Base-by-base conservation (phyloP, 2,797 vertebrate genomes). In the Lepilemur ruficaudatus region DNA sequence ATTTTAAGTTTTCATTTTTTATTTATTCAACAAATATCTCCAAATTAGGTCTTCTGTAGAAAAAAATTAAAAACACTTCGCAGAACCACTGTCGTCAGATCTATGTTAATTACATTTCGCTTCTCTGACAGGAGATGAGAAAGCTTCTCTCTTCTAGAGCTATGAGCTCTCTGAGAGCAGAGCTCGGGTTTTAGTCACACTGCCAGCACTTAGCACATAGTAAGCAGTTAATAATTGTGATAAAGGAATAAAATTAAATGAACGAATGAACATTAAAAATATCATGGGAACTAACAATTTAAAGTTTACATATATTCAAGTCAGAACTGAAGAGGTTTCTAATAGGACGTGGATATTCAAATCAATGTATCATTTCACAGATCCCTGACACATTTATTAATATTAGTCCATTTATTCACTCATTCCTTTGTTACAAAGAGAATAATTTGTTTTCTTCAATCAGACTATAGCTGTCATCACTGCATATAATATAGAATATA, bases 271-370 rank as follows among this genome's bases (percentile, higher is more conserved):
- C 17, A 55, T 87, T 90, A 65, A 85, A 96, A 4, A 76, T 72
- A 80, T 55, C 30, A 20, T 5, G 1, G 86, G 48, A 95, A 70
- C 4, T 55, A 61, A 70, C 35, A 89, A 63, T 52, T 32, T 67
- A 76, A 83, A 13, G 23, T 38, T 93, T 69, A n/a, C 38, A 81
- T 10, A 43, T 61, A 70, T 35, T 84, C 28, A 32, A 94, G 23
- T 57, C 41, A 86, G 57, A 94, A 93, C 75, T 94, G 7, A 70
- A 83, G 67, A 87, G 8, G 3, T 63, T 93, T 97, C 78, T 91
- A 18, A 50, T 73, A 92, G 38, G 25, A 82, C 43, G 7, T 50
- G 32, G 9, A 28, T 79, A 50, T 88, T 85, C 22, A 23, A 79
- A 22, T 73, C 30, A 94, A 23, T 69, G 61, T 20, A 79, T 65